Conservation (phyloP, 2,888 invertebrate genomes). For the Dicranocentrus wangi region DNA sequence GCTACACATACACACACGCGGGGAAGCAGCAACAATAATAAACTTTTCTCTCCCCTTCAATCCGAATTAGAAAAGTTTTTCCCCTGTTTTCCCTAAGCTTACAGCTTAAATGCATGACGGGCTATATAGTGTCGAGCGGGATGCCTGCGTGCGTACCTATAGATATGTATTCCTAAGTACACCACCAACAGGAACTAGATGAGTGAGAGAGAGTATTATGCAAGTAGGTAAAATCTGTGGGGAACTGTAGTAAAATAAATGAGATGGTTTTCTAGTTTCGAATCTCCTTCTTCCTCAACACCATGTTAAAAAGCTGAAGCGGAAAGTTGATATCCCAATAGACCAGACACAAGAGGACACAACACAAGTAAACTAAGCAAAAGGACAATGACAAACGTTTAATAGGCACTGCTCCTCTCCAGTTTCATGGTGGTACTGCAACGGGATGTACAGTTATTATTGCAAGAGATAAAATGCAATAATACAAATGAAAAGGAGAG, state of each 20-base stretch:
- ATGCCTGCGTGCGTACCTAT: not conserved
- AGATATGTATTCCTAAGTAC: not conserved
- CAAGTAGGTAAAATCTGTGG: slow-evolving; percentile 13
- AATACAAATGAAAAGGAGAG: slow-evolving; percentile 45
- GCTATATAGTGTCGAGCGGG: too few relatives aligned
- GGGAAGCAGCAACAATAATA: slow-evolving; percentile 4
- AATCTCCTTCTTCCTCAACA: not conserved
- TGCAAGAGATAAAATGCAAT: slow-evolving; percentile 22
- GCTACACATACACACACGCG: not conserved
- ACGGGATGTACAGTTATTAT: slow-evolving; percentile 21
- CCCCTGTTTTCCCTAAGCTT: slow-evolving; percentile 14
- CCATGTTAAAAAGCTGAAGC: not conserved
- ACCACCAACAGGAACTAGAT: not conserved
- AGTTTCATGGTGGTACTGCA: slow-evolving; percentile 12
- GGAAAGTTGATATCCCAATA: slow-evolving; percentile 46
- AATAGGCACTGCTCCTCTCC: slow-evolving; percentile 40
- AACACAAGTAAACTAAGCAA: slow-evolving; percentile 45
- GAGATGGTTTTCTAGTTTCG: slow-evolving; percentile 22
- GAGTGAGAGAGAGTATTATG: too few relatives aligned
- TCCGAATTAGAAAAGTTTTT: slow-evolving; percentile 57
- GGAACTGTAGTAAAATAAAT: slow-evolving; percentile 42
- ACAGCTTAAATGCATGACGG: not conserved
- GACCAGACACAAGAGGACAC: slow-evolving; percentile 27
- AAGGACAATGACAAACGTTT: slow-evolving; percentile 59
- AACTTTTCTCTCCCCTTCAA: slow-evolving; percentile 44